phyloP scores from a whole-genome alignment of 2,888 invertebrate genomes.

The Ditula angustiorana region DNA sequence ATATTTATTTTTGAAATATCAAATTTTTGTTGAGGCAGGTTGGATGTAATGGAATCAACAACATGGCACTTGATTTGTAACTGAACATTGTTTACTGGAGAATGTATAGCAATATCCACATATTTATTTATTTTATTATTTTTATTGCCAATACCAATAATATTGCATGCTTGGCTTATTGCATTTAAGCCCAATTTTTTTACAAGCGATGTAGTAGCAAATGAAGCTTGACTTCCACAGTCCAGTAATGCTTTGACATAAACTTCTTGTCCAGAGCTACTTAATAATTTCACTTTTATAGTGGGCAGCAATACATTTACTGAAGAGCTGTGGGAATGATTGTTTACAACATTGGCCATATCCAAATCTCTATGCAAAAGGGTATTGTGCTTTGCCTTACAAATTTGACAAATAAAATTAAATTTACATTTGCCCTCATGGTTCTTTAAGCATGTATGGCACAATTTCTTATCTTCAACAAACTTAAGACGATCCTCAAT shows the following conservation, averaged over 20 bases:
- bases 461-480: not conserved
- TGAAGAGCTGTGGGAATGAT: not conserved
- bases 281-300: not conserved
- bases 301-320: not conserved
- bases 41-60: no score
- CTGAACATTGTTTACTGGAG: no score
- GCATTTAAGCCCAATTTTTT: not conserved
- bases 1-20: no score
- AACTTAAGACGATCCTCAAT: not conserved
- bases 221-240: not conserved
- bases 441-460: not conserved
- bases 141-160: not conserved
- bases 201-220: conserved; percentile 1
- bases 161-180: not conserved
- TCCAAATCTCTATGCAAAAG: not conserved
- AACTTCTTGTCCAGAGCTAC: not conserved
- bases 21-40: no score
- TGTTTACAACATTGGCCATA: not conserved
- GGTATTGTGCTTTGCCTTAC: not conserved
- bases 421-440: conserved; percentile 1
- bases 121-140: not conserved
- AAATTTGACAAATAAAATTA: not conserved
- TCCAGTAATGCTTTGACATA: not conserved
- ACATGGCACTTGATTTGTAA: no score
- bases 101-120: not conserved